Conservation (phyloP, 1,140 invertebrate genomes). For the Anagrus nilaparvatae region DNA sequence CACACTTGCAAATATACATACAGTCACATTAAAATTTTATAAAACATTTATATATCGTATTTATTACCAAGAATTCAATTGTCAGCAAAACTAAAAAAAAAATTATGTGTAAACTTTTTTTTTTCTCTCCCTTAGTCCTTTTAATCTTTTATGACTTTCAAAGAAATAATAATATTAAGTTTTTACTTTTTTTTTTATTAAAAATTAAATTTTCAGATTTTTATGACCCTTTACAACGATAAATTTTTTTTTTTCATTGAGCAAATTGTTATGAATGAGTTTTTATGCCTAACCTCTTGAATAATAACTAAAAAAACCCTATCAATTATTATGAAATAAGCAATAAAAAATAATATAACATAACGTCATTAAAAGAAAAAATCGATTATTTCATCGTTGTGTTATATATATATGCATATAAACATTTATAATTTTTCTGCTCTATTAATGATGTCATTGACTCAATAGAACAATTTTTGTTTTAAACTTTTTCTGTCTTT, state of each 20-base stretch:
- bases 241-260: no score
- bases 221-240: no score
- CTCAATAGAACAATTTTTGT: conserved; percentile 7
- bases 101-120: conserved; percentile 14
- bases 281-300: no score
- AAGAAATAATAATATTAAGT: neutral
- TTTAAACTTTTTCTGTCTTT: no score
- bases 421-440: no score
- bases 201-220: neutral
- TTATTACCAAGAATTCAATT: conserved; percentile 28
- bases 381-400: no score
- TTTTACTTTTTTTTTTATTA: neutral
- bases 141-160: conserved; percentile 13
- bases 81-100: conserved; percentile 22
- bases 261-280: no score
- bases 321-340: no score
- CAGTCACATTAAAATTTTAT: conserved; percentile 13
- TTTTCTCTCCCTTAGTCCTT: neutral
- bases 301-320: no score
- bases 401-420: no score
- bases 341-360: no score
- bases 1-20: neutral
- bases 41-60: conserved; percentile 22
- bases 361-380: no score
- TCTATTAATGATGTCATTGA: conserved; percentile 14